Base-by-base conservation (phyloP, 2,888 invertebrate genomes). In the Automeris io region DNA sequence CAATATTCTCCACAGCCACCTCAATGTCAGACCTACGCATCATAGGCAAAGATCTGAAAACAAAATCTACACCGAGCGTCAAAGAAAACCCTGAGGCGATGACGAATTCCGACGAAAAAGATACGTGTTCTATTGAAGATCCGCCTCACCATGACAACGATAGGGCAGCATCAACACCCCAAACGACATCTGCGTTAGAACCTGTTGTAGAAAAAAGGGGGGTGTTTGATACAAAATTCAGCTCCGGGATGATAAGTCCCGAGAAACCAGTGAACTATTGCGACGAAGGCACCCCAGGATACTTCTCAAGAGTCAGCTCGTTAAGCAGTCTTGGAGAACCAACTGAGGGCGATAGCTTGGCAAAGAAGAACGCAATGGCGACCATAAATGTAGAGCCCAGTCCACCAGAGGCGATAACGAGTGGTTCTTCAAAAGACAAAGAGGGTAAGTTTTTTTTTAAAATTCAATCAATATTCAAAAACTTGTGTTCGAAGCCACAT, bases 1-100 rank as follows among this genome's bases (percentile, higher is more conserved):
- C 91, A 45, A 92, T 92, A 53, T 94, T 97, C 70, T 97, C 97
- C 0, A 95, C 93, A 5, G 95, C 96, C 0, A 96, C 96, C 0
- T 96, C 96, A 0, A 92, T 96, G 87, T 95, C 94, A 0, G 97
- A 97, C 75, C 85, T 97, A 21, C 85, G 93, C 9, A 80, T 90
- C 5, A 82, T 86, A 34, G 83, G 87, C 8, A 85, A 81, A 57
- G 83, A 83, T n/a, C 59, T 45, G 1, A 82, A 81, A 38, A 61
- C 63, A 7, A 74, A 83, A 47, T 46, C 57, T 0, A 53, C 70
- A 0, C 55, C 73, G 1, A 70, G 68, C 38, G 66, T 71, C 1
- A 86, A 86, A 44, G 78, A 76, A 19, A 73, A 85, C 34, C 76
- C 79, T 0, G 86, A 87, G 55, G 72, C 66, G 1, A 87, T 87